Percentiles rank a stretch among this genome's conserved stretches.
Conservation (phyloP, 2,113 vertebrate genomes). For the Protobothrops flavoviridis region DNA sequence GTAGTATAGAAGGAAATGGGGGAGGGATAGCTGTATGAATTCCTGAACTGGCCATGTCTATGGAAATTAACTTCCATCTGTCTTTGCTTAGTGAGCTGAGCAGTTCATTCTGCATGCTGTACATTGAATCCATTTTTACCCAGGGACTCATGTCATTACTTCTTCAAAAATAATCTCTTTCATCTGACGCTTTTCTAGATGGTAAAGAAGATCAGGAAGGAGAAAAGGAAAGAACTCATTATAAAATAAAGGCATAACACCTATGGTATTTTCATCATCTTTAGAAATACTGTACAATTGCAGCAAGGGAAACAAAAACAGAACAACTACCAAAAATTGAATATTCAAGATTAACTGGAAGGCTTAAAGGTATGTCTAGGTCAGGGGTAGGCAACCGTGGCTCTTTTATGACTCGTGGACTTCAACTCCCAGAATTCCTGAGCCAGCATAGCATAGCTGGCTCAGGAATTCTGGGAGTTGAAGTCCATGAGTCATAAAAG, state of each 20-base stretch:
- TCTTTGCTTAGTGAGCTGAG: not conserved
- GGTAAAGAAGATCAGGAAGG: not conserved
- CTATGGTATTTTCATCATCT: not conserved
- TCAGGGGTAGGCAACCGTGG: not conserved
- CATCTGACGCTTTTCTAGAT: not conserved
- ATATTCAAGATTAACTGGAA: not conserved
- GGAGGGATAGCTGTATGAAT: not conserved
- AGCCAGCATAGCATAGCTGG: no score
- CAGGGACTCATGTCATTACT: not conserved
- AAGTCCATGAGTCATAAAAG: no score
- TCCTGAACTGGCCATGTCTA: not conserved
- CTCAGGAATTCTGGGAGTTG: no score
- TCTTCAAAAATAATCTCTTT: not conserved
- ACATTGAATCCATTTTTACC: not conserved
- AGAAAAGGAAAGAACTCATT: not conserved
- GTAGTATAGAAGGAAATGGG: not conserved
- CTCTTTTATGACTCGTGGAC: no score
- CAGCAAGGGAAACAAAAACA: not conserved
- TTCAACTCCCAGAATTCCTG: no score
- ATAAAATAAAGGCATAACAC: not conserved
- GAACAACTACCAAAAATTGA: not conserved
- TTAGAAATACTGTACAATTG: not conserved
- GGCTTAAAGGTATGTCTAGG: not conserved
- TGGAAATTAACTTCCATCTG: not conserved
- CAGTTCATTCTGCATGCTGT: not conserved